These are phyloP conservation scores for Ormyrus pomaceus DNA, from an alignment of 2,888 invertebrate genomes.

Conservation along the genomic window DNA sequence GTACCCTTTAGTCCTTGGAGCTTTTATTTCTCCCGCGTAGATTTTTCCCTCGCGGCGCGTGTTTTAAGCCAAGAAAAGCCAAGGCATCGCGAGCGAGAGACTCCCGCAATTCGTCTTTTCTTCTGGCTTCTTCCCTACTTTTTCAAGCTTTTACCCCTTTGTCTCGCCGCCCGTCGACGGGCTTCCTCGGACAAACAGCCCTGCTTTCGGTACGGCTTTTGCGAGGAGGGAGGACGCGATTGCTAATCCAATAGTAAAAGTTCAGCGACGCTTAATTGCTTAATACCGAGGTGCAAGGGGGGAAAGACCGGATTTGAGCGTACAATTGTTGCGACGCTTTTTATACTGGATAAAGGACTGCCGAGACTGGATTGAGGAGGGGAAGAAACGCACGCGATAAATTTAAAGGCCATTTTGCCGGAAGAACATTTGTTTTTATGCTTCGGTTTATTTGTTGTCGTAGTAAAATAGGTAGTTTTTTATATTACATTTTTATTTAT, in stretches of 20 bases:
- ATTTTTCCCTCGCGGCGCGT: conserved; percentile 29
- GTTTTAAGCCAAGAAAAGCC: conserved; percentile 44
- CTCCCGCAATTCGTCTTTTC: conserved; percentile 55
- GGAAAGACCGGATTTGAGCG: conserved; percentile 2
- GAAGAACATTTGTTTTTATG: conserved; percentile 4
- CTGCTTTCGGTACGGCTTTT: conserved; percentile 12
- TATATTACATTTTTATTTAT: too few species aligned
- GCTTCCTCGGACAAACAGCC: conserved; percentile 20
- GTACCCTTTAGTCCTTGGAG: neutral
- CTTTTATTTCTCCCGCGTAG: conserved; percentile 43
- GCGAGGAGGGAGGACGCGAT: neutral
- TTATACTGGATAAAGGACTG: conserved; percentile 13
- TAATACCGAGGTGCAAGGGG: conserved; percentile 27
- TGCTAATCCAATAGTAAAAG: conserved; percentile 48
- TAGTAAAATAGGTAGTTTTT: too few species aligned
- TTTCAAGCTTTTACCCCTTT: neutral
- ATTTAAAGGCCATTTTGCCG: conserved; percentile 25
- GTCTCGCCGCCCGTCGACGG: neutral
- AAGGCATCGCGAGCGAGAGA: conserved; percentile 47
- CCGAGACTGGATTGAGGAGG: conserved; percentile 14
- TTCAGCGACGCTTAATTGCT: conserved; percentile 49
- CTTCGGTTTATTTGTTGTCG: conserved; percentile 13
- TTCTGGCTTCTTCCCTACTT: neutral
- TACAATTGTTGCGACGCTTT: conserved; percentile 1
- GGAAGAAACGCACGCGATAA: conserved; percentile 18